Conservation (phyloP, 2,113 vertebrate species). For the Equus quagga region DNA sequence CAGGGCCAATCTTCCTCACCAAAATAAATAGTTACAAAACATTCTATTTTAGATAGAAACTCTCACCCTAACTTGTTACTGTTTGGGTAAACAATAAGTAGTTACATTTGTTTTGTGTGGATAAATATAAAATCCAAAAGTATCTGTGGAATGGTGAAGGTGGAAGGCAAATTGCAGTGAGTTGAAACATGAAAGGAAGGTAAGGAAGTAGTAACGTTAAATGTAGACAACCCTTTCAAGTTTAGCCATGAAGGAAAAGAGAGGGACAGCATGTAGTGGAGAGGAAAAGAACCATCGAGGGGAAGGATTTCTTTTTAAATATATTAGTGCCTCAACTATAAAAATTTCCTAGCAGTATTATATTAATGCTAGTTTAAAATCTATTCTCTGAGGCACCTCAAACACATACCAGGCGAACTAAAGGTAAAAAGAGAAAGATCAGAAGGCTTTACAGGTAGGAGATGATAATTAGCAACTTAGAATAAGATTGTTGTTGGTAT, state of each 20-base stretch:
- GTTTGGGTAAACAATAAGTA: neutral
- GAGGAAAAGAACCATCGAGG: neutral
- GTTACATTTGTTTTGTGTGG: neutral
- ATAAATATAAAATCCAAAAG: neutral
- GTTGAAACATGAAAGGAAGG: neutral
- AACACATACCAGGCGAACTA: neutral
- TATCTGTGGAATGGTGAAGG: neutral
- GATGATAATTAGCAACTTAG: neutral
- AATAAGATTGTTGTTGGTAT: slow-evolving; percentile 28
- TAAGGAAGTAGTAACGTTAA: neutral
- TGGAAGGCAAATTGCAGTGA: neutral
- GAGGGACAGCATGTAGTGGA: neutral
- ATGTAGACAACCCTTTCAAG: neutral
- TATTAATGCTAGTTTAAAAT: neutral
- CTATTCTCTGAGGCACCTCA: neutral
- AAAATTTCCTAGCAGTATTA: neutral
- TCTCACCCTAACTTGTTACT: neutral
- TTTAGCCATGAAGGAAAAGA: neutral
- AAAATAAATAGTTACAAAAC: neutral
- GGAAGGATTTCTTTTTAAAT: neutral
- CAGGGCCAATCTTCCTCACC: too few relatives aligned
- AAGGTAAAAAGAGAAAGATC: neutral
- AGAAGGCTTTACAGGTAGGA: neutral
- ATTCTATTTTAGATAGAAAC: neutral
- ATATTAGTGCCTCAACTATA: neutral